Evolutionary conservation across 2,797 vertebrate species (phyloP).

Genomic region (Phoebastria nigripes): DNA sequence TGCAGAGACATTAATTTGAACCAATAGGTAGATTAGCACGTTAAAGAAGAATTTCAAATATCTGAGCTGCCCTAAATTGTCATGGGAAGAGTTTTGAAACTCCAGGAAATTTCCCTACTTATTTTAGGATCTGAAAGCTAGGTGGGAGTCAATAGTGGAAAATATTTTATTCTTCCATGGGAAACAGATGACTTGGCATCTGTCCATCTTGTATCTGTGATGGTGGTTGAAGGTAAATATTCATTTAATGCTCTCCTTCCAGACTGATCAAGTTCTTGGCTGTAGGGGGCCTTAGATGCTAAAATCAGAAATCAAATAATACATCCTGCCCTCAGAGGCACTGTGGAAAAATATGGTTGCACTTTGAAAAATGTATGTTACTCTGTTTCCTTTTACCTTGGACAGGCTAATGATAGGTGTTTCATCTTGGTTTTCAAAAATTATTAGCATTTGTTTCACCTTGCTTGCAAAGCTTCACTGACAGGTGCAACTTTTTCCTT

Average conservation of each 20-base stretch:
- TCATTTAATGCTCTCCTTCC: neutral
- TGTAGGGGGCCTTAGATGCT: neutral
- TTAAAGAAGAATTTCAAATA: neutral
- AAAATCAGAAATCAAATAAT: neutral
- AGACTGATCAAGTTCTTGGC: neutral
- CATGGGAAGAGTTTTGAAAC: neutral
- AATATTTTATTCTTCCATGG: neutral
- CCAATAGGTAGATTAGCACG: neutral
- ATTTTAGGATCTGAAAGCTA: neutral
- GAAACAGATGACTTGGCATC: neutral
- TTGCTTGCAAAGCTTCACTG: neutral
- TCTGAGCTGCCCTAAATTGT: neutral
- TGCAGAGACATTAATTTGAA: neutral
- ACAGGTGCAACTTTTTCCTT: neutral
- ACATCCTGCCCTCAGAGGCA: neutral
- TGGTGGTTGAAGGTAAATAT: neutral
- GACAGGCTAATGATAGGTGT: accelerated
- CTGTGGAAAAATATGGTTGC: neutral
- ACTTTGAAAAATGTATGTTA: neutral
- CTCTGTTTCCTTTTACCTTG: neutral
- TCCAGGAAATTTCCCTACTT: neutral
- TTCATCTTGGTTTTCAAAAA: neutral
- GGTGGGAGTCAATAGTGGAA: neutral
- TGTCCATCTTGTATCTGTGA: neutral
- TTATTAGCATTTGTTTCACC: neutral